A percentile compares a stretch with the other conserved stretches of the same genome.
Conservation (phyloP, 2,113 vertebrate genomes). For the cat (Felis catus) region DNA sequence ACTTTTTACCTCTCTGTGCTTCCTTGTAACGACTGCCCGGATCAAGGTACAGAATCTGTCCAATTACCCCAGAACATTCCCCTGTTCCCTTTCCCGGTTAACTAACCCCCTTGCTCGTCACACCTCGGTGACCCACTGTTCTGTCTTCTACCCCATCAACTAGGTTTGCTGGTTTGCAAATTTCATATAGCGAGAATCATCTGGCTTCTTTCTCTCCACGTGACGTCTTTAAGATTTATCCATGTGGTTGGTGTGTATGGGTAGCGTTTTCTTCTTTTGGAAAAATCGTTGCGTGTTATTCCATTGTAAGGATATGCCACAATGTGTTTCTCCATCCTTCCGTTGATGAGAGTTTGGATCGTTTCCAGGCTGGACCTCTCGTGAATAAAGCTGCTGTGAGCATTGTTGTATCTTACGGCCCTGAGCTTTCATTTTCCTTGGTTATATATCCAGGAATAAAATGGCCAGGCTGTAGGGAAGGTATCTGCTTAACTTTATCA, state of each 20-base stretch:
- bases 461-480: background rate
- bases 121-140: background rate
- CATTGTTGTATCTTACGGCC: background rate
- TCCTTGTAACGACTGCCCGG: background rate
- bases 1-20: background rate
- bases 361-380: background rate
- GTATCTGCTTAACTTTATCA: background rate
- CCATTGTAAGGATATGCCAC: background rate
- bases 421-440: background rate
- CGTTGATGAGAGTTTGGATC: background rate
- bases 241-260: background rate
- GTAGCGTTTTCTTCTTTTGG: background rate
- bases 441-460: background rate
- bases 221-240: background rate
- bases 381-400: background rate
- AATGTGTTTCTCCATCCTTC: background rate
- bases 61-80: background rate
- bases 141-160: background rate
- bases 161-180: background rate
- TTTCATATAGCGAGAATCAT: background rate
- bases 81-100: background rate
- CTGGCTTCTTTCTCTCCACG: background rate
- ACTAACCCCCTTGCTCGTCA: background rate
- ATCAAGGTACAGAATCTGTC: background rate
- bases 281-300: background rate